Conservation (phyloP, 2,888 invertebrate species). For the Caenorhabditis uteleia region DNA sequence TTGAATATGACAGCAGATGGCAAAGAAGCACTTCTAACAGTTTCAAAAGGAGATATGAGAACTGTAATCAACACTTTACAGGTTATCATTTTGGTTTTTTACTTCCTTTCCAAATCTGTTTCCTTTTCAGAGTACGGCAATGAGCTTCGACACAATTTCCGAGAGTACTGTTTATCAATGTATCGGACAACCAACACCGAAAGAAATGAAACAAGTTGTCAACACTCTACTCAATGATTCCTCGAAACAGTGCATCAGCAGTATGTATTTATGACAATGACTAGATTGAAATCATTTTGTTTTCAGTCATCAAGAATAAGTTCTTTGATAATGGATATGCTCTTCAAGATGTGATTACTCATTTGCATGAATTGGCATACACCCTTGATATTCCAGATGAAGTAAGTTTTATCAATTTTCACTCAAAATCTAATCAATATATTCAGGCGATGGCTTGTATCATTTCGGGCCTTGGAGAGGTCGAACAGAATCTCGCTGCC, state of each 20-base stretch:
- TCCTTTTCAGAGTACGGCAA: conserved; percentile 86
- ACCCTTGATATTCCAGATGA: conserved; percentile 49
- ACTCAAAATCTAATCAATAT: not conserved
- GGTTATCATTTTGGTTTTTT: conserved; percentile 52
- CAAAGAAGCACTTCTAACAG: conserved; percentile 83
- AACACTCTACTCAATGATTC: conserved; percentile 78
- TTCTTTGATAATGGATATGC: conserved; percentile 90
- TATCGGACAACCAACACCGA: conserved; percentile 90
- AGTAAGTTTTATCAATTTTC: not conserved
- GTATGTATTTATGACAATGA: conserved; percentile 33
- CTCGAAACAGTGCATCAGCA: conserved; percentile 52
- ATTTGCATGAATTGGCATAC: conserved; percentile 82
- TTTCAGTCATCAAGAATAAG: conserved; percentile 76
- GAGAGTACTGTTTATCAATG: conserved; percentile 92
- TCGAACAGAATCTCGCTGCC: conserved; percentile 30
- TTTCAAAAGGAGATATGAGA: conserved; percentile 96
- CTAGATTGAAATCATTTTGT: not conserved
- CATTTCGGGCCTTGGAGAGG: conserved; percentile 26
- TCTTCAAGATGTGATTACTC: conserved; percentile 88
- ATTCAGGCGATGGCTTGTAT: conserved; percentile 16
- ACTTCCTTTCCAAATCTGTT: conserved; percentile 14
- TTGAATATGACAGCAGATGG: conserved; percentile 80
- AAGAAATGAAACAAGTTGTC: conserved; percentile 86
- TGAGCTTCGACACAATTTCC: conserved; percentile 86
- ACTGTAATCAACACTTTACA: conserved; percentile 94